Evolutionary conservation across 2,797 vertebrate species (phyloP).

Genomic region (Propithecus deckenii): DNA sequence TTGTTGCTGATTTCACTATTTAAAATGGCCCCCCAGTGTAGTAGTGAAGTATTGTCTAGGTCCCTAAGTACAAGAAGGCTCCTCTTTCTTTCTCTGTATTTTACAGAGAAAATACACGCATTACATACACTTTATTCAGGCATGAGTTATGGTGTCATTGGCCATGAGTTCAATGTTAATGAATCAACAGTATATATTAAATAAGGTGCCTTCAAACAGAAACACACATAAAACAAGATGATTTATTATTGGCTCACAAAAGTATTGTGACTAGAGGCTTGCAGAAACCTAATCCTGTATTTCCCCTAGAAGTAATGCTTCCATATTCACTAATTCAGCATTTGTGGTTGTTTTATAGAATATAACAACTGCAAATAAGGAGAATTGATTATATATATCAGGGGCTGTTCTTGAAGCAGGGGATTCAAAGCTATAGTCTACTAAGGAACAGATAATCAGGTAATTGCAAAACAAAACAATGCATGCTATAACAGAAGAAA

Average conservation of each 20-base stretch:
- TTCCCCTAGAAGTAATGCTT: background rate
- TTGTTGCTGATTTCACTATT: background rate
- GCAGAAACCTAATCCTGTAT: background rate
- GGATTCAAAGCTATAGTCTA: background rate
- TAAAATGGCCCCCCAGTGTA: background rate
- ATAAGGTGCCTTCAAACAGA: background rate
- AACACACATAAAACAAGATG: background rate
- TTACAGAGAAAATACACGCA: background rate
- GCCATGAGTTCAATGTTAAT: background rate
- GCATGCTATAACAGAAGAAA: background rate
- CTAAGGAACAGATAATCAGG: constrained; percentile 7
- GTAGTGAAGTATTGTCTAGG: background rate
- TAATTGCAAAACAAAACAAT: constrained; percentile 26
- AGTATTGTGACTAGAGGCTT: background rate
- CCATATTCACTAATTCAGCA: background rate
- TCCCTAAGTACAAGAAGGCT: background rate
- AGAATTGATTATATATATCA: background rate
- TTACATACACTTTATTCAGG: background rate
- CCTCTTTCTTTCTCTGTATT: background rate
- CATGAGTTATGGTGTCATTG: background rate
- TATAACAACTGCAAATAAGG: background rate
- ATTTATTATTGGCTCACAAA: background rate
- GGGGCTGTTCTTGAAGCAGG: background rate
- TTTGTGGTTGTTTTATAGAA: background rate
- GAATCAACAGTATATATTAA: background rate